Percentiles rank a stretch among this genome's conserved stretches.
phyloP scores from a whole-genome alignment of 2,888 invertebrate genomes.

The Aphodius sticticus region DNA sequence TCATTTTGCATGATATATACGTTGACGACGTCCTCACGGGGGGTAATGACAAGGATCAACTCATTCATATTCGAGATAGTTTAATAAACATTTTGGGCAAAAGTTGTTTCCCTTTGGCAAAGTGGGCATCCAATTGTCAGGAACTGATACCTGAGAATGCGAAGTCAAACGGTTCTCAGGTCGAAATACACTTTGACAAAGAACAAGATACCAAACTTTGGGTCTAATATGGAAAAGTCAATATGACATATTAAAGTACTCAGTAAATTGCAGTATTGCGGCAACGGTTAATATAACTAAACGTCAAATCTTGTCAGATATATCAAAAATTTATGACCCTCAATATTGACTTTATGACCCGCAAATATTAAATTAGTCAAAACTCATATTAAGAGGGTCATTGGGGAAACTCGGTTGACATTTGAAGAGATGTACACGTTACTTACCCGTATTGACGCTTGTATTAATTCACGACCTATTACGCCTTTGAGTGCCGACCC shows the following conservation, averaged over 20 bases:
- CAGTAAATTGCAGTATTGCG: neutral
- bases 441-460: neutral
- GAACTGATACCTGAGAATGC: neutral
- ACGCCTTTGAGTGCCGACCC: neutral
- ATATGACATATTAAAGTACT: neutral
- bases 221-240: neutral
- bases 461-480: neutral
- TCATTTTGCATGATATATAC: conserved; percentile 6
- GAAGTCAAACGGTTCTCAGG: neutral
- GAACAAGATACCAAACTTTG: neutral
- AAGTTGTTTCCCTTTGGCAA: conserved; percentile 7
- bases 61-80: neutral
- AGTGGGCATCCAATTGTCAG: conserved; percentile 12
- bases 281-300: neutral
- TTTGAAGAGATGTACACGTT: neutral
- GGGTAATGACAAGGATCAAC: conserved; percentile 5
- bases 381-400: neutral
- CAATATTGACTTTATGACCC: too few species aligned
- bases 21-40: neutral
- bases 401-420: neutral
- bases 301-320: neutral
- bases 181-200: neutral
- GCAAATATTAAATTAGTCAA: neutral
- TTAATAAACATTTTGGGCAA: neutral
- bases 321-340: neutral